phyloP scores from a whole-genome alignment of 1,140 invertebrate genomes.

The Helicoverpa armigera region DNA sequence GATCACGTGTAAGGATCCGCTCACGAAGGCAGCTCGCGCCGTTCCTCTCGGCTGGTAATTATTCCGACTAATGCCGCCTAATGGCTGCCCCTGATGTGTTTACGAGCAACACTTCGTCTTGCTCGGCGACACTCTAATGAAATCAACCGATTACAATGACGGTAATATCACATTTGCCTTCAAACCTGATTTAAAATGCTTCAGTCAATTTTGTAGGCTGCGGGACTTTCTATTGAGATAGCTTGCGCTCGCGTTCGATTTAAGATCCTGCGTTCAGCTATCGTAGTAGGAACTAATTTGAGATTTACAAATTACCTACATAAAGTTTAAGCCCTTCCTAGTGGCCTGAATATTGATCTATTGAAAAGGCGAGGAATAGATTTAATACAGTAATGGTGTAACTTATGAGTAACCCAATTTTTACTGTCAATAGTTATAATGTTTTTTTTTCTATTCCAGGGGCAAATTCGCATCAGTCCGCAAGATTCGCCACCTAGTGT shows the following conservation, averaged over 20 bases:
- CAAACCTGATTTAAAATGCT: conserved; percentile 33
- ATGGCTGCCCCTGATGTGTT: conserved; percentile 64
- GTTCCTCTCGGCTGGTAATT: conserved; percentile 60
- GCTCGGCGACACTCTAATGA: conserved; percentile 55
- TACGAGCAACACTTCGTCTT: conserved; percentile 62
- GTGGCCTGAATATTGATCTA: conserved; percentile 1
- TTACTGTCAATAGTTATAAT: neutral
- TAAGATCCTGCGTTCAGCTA: conserved; percentile 24
- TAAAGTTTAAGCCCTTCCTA: conserved; percentile 34
- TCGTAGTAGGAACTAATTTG: conserved; percentile 31
- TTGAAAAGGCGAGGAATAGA: too few relatives aligned
- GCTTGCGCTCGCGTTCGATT: conserved; percentile 11
- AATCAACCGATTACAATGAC: conserved; percentile 66
- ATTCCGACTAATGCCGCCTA: conserved; percentile 66
- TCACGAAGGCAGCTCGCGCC: conserved; percentile 4
- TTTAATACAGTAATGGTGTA: neutral
- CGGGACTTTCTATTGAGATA: conserved; percentile 32
- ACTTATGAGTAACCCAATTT: too few relatives aligned
- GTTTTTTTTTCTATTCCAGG: conserved; percentile 88
- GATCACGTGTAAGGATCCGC: conserved; percentile 26
- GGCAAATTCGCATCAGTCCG: conserved; percentile 98
- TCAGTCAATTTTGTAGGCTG: conserved; percentile 29
- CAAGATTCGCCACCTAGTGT: conserved; percentile 94
- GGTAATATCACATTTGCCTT: conserved; percentile 37
- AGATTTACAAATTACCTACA: conserved; percentile 29